Base-by-base conservation (phyloP, 2,888 invertebrate genomes). In the Petrolisthes cinctipes region DNA sequence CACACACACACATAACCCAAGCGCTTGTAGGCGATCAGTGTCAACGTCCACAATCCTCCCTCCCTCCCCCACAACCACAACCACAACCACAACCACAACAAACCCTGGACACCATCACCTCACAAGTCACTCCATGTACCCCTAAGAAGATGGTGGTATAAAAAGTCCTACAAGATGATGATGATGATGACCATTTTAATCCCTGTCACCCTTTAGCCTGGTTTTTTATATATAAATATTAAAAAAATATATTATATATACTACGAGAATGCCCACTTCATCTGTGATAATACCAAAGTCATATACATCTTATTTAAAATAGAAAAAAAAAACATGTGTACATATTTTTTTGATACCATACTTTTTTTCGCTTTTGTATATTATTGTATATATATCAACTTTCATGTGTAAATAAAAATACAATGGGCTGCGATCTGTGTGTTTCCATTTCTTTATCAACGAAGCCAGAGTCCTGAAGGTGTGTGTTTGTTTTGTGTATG, bases 201-300 rank as follows among this genome's bases (percentile, higher is more conserved):
- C 37, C 37, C 37, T 37, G 37, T 37, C 37, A 37, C 37, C 37
- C 37, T 37, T 37, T 37, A 37, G 37, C 37, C 37, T 37, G 37
- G 37, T 37, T 37, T 37, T 37, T 73, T 20, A 57, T 20, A 56
- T 57, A 56, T 37, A 66, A 54, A 71, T 14, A 83, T 20, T 37
- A 54, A 83, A 71, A 83, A 54, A 57, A 54, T 68, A 37, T 68
- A 20, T 79, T 54, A 66, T 78, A 54, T 53, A 79, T 66, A 78
- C 51, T 57, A 79, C 37, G 84, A 78, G 79, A 81, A 80, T 84
- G 87, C 87, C 87, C 87, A 84, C 84, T 75, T 88, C 56, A 88
- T 84, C 87, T 88, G 87, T 88, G 87, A 88, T 88, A 88, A 84
- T 66, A 80, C 87, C 87, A 88, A 88, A 88, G 87, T 88, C 87